Conservation (phyloP, 2,113 vertebrate genomes). For the Camelus dromedarius region DNA sequence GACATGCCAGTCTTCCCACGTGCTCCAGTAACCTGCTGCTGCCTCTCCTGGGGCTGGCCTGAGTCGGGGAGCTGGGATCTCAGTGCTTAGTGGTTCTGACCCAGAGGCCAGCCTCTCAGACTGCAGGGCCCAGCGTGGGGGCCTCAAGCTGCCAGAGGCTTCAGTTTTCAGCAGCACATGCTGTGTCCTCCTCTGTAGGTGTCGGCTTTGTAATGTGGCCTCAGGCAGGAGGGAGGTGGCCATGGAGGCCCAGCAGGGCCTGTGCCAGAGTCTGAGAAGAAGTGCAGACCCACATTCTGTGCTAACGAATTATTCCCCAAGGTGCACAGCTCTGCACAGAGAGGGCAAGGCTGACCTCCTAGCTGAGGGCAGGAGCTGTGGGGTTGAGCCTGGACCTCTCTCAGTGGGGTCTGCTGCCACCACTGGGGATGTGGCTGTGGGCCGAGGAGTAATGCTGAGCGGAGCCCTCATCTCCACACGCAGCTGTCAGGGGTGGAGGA, state of each 20-base stretch:
- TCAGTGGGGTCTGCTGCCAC: conserved; percentile 60
- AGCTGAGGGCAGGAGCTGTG: conserved; percentile 76
- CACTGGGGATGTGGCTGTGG: not conserved
- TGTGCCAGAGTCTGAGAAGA: conserved; percentile 69
- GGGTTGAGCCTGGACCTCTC: conserved; percentile 63
- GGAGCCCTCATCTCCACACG: conserved; percentile 65
- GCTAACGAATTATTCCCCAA: conserved; percentile 90
- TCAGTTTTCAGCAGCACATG: not conserved
- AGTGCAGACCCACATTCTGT: conserved; percentile 85
- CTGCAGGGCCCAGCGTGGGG: not conserved
- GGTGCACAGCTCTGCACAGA: conserved; percentile 50
- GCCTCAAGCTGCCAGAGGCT: not conserved
- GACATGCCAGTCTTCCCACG: not conserved
- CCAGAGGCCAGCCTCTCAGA: not conserved
- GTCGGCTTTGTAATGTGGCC: conserved; percentile 12
- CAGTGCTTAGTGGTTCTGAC: not conserved
- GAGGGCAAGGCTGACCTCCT: conserved; percentile 34
- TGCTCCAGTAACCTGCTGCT: not conserved
- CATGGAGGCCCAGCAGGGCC: not conserved
- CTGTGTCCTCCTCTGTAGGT: not conserved
- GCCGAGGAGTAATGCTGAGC: conserved; percentile 65
- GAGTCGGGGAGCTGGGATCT: not conserved
- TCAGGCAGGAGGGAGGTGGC: not conserved
- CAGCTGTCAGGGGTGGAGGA: conserved; percentile 34
- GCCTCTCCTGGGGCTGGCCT: not conserved